Evolutionary conservation across 1,140 invertebrate species (phyloP).

Genomic region (Marisa cornuarietis): DNA sequence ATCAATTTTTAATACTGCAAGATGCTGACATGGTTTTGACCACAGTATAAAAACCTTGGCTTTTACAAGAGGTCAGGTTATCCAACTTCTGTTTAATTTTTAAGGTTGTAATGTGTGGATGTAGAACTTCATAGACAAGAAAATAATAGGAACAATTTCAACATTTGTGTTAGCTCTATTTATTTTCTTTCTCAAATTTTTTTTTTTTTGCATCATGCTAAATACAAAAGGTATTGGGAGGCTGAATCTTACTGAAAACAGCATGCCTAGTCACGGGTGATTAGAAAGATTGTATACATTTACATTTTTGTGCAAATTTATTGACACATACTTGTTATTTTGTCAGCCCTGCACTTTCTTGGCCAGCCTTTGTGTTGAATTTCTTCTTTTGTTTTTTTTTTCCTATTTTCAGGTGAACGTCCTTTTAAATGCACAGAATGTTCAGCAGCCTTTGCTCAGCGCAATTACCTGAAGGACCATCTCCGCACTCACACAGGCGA

Average conservation of each 20-base stretch:
- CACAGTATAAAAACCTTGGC: too few relatives aligned
- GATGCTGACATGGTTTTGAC: background rate
- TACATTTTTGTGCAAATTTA: background rate
- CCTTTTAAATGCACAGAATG: conserved; percentile 20
- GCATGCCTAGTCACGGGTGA: background rate
- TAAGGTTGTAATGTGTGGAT: too few relatives aligned
- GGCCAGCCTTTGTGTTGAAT: background rate
- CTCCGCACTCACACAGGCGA: conserved; percentile 21
- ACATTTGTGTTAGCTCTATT: background rate
- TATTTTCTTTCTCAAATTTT: too few relatives aligned
- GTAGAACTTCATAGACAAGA: too few relatives aligned
- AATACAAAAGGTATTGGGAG: background rate
- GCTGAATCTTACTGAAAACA: background rate
- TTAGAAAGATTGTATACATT: background rate
- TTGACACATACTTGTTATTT: background rate
- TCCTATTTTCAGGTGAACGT: conserved; percentile 11
- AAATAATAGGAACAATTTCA: background rate
- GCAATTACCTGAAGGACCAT: conserved; percentile 19
- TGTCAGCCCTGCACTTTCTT: background rate
- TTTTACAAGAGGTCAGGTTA: too few relatives aligned
- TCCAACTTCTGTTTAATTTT: too few relatives aligned
- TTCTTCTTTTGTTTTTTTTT: background rate
- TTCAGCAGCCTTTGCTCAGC: conserved; percentile 22
- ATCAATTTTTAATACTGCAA: background rate
- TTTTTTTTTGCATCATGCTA: too few relatives aligned